These are phyloP conservation scores for Halocynthia roretzi DNA, from an alignment of 23 tunicate species.

Conservation along the genomic window DNA sequence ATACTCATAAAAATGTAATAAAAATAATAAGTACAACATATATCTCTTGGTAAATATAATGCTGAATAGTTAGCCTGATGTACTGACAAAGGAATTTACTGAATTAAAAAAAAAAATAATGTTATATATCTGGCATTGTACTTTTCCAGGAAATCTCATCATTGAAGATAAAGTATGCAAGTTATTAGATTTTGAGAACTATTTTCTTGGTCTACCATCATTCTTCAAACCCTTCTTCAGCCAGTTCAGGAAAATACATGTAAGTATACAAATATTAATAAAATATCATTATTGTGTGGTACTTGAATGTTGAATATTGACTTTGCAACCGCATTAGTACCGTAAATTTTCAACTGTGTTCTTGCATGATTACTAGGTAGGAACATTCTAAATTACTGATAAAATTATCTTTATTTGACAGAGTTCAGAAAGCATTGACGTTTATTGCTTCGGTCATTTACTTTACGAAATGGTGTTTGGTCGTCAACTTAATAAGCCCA, in stretches of 20 bases:
- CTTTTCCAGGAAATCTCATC: constrained; percentile 57
- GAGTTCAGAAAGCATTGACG: constrained; percentile 94
- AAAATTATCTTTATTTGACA: not conserved
- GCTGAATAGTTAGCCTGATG: too few species aligned
- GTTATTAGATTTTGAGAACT: constrained; percentile 76
- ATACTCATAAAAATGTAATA: too few species aligned
- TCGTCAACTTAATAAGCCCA: constrained; percentile 73
- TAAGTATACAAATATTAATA: constrained; percentile 19
- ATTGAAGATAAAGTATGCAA: constrained; percentile 81
- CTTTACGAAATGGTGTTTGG: constrained; percentile 88
- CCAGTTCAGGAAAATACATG: constrained; percentile 88
- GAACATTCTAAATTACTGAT: too few species aligned
- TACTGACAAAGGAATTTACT: too few species aligned
- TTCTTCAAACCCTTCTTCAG: constrained; percentile 83
- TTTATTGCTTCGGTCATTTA: constrained; percentile 93
- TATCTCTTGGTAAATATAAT: too few species aligned
- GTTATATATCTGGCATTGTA: not conserved
- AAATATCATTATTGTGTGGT: too few species aligned
- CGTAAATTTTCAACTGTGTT: too few species aligned
- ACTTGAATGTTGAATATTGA: too few species aligned
- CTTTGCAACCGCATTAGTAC: too few species aligned
- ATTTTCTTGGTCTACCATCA: constrained; percentile 77
- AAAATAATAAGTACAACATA: too few species aligned
- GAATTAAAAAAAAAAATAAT: not conserved
- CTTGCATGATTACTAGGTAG: too few species aligned